phyloP scores from a whole-genome alignment of 2,797 vertebrate species.

The Clarias laeviceps region DNA sequence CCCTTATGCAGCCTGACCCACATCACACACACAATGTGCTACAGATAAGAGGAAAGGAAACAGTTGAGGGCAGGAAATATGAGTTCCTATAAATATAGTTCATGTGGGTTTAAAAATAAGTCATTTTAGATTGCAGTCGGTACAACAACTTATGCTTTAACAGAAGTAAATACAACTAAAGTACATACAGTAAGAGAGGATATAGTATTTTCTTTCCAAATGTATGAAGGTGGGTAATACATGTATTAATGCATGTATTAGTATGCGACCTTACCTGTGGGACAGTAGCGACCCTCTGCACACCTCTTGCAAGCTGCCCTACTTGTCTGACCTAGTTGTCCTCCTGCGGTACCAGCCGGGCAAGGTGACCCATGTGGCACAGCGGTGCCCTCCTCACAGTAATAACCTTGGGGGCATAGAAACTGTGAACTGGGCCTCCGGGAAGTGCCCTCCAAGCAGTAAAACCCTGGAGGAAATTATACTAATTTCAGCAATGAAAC shows the following conservation, averaged over 20 bases:
- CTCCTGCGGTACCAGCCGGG: constrained; percentile 79
- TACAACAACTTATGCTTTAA: neutral
- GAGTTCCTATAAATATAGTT: constrained; percentile 39
- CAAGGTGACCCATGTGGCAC: constrained; percentile 81
- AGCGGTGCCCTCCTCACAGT: constrained; percentile 81
- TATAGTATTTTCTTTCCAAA: no score
- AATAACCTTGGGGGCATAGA: constrained; percentile 81
- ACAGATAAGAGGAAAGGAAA: constrained; percentile 49
- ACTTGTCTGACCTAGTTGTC: constrained; percentile 84
- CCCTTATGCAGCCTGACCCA: constrained; percentile 40
- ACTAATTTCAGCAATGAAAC: constrained; percentile 25
- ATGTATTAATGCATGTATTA: neutral
- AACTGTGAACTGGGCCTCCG: constrained; percentile 76
- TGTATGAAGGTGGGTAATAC: neutral
- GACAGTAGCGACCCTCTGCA: constrained; percentile 82
- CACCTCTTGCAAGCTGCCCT: constrained; percentile 82
- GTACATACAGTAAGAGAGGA: no score
- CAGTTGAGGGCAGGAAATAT: constrained; percentile 56
- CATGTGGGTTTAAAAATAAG: constrained; percentile 41
- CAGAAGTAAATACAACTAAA: neutral
- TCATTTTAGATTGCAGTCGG: constrained; percentile 9
- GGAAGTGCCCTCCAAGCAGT: constrained; percentile 81
- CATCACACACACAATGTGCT: constrained; percentile 46
- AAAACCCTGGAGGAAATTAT: constrained; percentile 74
- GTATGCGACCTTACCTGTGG: constrained; percentile 70